Evolutionary conservation across 2,113 vertebrate species (phyloP), one percentile per base, ranked within the genome.

Genomic region (Columba janthina): DNA sequence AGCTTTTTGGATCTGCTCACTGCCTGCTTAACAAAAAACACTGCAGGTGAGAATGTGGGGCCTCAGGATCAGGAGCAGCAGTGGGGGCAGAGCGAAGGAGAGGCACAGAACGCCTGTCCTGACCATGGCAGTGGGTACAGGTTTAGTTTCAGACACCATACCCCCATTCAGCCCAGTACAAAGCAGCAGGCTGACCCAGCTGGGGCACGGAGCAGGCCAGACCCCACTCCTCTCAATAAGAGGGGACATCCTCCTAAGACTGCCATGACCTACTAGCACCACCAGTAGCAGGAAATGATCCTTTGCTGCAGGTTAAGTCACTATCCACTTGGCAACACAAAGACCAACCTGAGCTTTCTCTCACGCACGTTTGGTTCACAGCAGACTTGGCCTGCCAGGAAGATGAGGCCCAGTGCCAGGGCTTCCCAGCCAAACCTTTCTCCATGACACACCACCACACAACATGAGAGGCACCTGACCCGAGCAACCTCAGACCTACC

Each of bases 311-410:
- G 2, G 7, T 3, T 5, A 80, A 75, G 3, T 34, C 4, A 1
- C 28, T 50, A 7, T 16, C 15, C 71, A 10, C 3, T 32, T 10
- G 26, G 31, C 46, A 44, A 24, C 24, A 25, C 10, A 13, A 28
- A 53, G 31, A 18, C 2, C 44, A 64, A 3, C 34, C 29, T 10
- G 10, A 82, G 17, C 10, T 51, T 46, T 26, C 38, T 36, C 31
- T 50, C n/a, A 12, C 0, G 0, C 42, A 11, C 0, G 0, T 3
- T 40, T 1, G 3, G 3, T 3, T 4, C 57, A 18, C 31, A 2
- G 0, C 25, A 25, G 36, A 18, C 28, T 64, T 2, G 1, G 29
- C 26, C 50, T 66, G 19, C 25, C n/a, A 12, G 5, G 0, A 0
- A 29, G 11, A 19, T 12, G 20, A 79, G 34, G 24, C 6, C 31